A percentile compares a stretch with the other conserved stretches of the same genome.
phyloP scores from a whole-genome alignment of 1,140 invertebrate genomes.

The Planococcus citri region DNA sequence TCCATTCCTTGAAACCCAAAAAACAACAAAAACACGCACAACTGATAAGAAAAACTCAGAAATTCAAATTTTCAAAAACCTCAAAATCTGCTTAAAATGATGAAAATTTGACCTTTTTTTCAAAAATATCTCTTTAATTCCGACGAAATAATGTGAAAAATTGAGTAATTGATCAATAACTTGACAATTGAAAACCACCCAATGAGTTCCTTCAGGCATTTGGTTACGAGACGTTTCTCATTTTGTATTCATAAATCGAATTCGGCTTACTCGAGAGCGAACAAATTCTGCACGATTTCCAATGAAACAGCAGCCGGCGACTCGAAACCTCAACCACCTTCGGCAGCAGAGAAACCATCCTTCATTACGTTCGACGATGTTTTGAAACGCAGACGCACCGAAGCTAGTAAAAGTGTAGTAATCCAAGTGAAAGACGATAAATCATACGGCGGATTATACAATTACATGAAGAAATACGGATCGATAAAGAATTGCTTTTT shows the following conservation, averaged over 20 bases:
- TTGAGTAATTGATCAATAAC: too few relatives aligned
- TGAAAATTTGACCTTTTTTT: too few relatives aligned
- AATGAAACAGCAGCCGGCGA: neutral
- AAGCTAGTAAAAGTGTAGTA: conserved; percentile 43
- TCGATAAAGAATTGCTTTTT: conserved; percentile 30
- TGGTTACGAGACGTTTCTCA: neutral
- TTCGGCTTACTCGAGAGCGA: neutral
- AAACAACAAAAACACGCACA: too few relatives aligned
- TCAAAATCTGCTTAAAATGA: too few relatives aligned
- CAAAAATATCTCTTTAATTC: too few relatives aligned
- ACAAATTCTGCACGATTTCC: neutral
- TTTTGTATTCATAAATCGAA: neutral
- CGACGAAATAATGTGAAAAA: too few relatives aligned
- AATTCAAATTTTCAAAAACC: too few relatives aligned
- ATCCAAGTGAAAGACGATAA: conserved; percentile 32
- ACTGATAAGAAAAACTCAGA: too few relatives aligned
- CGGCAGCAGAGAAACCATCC: neutral
- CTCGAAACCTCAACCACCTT: conserved; percentile 3
- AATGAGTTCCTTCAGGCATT: neutral
- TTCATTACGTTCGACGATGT: conserved; percentile 32
- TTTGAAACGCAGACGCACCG: conserved; percentile 34
- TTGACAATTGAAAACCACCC: too few relatives aligned
- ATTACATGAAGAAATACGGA: conserved; percentile 30
- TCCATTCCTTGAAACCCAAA: too few relatives aligned
- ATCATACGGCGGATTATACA: conserved; percentile 29